phyloP scores from a whole-genome alignment of 2,113 vertebrate genomes.

The Neodontobutis hainanensis region DNA sequence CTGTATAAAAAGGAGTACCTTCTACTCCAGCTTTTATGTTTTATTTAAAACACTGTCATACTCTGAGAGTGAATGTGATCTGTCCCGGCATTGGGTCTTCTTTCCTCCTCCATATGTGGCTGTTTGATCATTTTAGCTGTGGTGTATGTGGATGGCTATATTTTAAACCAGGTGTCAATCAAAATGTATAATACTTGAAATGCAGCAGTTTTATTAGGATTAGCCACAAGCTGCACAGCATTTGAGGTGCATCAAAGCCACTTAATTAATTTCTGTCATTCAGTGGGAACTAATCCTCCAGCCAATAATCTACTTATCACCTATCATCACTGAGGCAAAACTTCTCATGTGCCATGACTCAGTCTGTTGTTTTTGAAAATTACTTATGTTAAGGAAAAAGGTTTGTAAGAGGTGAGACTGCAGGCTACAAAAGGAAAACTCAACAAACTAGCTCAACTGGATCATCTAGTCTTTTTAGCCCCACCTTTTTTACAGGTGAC shows the following conservation, averaged over 20 bases:
- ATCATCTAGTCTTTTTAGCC: conserved; percentile 22
- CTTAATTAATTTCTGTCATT: conserved; percentile 63
- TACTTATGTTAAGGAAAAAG: neutral
- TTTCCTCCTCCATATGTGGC: conserved; percentile 11
- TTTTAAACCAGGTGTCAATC: conserved; percentile 56
- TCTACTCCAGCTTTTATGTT: conserved; percentile 70
- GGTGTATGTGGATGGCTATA: conserved; percentile 22
- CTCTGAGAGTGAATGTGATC: conserved; percentile 64
- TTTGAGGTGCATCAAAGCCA: conserved; percentile 52
- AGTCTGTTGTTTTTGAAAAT: conserved; percentile 13
- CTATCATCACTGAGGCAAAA: neutral
- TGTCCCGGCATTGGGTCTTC: conserved; percentile 40
- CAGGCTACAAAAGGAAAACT: conserved; percentile 11
- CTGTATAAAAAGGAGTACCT: conserved; percentile 52
- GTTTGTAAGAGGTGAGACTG: conserved; percentile 12
- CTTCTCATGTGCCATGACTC: conserved; percentile 31
- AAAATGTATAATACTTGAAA: conserved; percentile 47
- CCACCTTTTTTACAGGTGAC: neutral
- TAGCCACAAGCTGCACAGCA: conserved; percentile 52
- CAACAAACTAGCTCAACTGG: conserved; percentile 49
- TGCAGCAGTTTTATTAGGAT: conserved; percentile 52
- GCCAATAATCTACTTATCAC: conserved; percentile 15
- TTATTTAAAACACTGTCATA: conserved; percentile 72
- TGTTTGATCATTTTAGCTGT: conserved; percentile 40
- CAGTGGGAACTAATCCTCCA: conserved; percentile 50